phyloP scores from a whole-genome alignment of 2,797 vertebrate genomes.

The Enteromius mattozi region DNA sequence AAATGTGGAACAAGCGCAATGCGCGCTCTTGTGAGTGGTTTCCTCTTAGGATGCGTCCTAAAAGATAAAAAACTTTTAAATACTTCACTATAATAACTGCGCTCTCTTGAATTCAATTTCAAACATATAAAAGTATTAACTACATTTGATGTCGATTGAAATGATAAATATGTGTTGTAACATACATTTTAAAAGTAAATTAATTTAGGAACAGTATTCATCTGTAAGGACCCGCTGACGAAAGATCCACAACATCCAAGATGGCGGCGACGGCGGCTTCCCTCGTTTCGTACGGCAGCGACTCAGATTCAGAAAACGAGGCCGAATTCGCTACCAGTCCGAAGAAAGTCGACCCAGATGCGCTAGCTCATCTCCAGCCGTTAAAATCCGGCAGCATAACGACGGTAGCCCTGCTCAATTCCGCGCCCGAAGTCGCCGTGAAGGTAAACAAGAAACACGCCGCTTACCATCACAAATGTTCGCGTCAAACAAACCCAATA shows the following conservation, averaged over 20 bases:
- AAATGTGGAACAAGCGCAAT: background rate
- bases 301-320: conserved; percentile 89
- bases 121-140: fast-evolving
- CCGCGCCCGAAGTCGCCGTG: conserved; percentile 94
- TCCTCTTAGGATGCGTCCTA: conserved; percentile 40
- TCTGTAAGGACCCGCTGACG: conserved; percentile 59
- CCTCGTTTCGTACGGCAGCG: conserved; percentile 89
- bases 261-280: conserved; percentile 86
- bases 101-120: background rate
- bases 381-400: conserved; percentile 61
- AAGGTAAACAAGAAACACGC: conserved; percentile 82
- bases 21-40: background rate
- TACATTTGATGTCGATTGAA: background rate
- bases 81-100: background rate
- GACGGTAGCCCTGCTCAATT: conserved; percentile 80
- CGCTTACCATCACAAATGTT: background rate
- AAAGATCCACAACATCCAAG: conserved; percentile 76
- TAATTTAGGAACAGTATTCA: too few species aligned
- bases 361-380: conserved; percentile 75
- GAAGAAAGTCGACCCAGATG: conserved; percentile 70
- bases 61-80: conserved; percentile 13
- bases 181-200: background rate
- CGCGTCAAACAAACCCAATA: background rate
- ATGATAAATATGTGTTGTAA: background rate
- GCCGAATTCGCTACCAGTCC: conserved; percentile 64